Percentiles rank a stretch among this genome's conserved stretches.
phyloP scores from a whole-genome alignment of 1,140 invertebrate genomes.

The Venturia canescens region DNA sequence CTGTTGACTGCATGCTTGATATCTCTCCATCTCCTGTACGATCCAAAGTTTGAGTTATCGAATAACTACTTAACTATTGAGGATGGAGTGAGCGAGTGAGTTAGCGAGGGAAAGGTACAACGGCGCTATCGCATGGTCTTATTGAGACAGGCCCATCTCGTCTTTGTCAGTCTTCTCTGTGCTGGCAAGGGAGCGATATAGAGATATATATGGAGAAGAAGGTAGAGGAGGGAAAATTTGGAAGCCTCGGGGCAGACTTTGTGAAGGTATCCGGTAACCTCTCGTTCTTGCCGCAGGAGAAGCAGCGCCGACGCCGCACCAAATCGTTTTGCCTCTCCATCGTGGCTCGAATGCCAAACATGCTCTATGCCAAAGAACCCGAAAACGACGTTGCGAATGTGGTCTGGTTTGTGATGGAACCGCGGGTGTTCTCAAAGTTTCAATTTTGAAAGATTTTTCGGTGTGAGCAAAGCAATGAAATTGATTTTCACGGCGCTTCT shows the following conservation, averaged over 20 bases:
- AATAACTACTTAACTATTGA: background rate
- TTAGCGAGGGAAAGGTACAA: background rate
- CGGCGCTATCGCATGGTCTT: background rate
- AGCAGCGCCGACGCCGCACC: background rate
- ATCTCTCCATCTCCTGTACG: too few species aligned
- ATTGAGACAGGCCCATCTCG: background rate
- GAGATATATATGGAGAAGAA: too few species aligned
- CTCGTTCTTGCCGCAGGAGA: background rate
- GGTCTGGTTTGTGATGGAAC: background rate
- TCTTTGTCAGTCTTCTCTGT: background rate
- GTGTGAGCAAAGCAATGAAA: background rate
- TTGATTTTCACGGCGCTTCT: background rate
- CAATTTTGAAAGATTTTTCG: conserved; percentile 54
- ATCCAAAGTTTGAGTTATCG: background rate
- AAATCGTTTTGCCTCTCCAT: conserved; percentile 18
- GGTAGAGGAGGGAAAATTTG: conserved; percentile 16
- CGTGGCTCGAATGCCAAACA: conserved; percentile 32
- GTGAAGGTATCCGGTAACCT: background rate
- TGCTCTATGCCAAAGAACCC: conserved; percentile 8
- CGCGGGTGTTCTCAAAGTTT: conserved; percentile 5
- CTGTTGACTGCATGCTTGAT: too few species aligned
- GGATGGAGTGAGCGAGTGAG: background rate
- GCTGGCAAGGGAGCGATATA: background rate
- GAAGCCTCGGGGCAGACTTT: conserved; percentile 40
- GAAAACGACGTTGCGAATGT: background rate